phyloP scores from a whole-genome alignment of 2,888 invertebrate species.

The Diadegma fenestrale region DNA sequence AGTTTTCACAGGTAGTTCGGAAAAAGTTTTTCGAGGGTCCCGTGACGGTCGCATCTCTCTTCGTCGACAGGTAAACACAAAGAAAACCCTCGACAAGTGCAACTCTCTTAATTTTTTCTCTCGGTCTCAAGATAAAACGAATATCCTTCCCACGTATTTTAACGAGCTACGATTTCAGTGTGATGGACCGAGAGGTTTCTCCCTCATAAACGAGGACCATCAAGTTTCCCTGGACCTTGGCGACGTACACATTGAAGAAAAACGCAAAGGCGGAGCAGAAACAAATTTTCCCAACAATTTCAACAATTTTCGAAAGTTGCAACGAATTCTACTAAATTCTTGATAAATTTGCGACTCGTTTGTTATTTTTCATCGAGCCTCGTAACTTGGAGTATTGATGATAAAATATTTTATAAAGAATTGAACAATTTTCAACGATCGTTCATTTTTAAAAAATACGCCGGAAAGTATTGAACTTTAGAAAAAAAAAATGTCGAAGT shows the following conservation, averaged over 20 bases:
- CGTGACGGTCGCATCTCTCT: slow-evolving; percentile 34
- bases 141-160: slow-evolving; percentile 25
- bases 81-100: slow-evolving; percentile 49
- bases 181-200: slow-evolving; percentile 5
- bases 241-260: slow-evolving; percentile 24
- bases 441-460: no score
- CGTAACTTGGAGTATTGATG: no score
- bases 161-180: slow-evolving; percentile 13
- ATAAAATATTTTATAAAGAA: no score
- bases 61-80: slow-evolving; percentile 49
- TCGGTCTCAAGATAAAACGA: not conserved
- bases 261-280: not conserved
- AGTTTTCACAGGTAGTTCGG: slow-evolving; percentile 36
- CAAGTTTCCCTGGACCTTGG: slow-evolving; percentile 25
- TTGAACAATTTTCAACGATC: no score
- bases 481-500: no score
- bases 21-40: slow-evolving; percentile 24
- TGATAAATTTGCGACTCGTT: no score
- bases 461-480: no score
- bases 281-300: not conserved
- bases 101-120: not conserved
- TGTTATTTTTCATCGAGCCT: no score
- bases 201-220: not conserved
- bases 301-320: no score
- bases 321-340: no score